A percentile compares a stretch with the other conserved stretches of the same genome.
Evolutionary conservation across 2,113 vertebrate genomes (phyloP).

Genomic region (Toxotes jaculatrix): DNA sequence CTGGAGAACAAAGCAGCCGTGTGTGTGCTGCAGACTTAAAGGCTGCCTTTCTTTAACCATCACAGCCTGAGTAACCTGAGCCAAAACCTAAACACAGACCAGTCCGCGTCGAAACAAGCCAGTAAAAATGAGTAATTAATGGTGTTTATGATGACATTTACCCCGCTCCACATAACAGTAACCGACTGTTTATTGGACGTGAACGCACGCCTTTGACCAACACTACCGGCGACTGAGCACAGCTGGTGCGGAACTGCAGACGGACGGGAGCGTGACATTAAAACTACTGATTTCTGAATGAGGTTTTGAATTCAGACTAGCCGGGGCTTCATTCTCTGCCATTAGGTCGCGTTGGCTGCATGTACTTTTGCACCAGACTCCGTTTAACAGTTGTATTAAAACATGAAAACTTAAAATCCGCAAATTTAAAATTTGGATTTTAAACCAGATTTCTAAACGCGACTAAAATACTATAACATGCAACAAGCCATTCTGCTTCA

Average conservation of each 20-base stretch:
- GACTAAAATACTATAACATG: not conserved
- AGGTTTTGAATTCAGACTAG: not conserved
- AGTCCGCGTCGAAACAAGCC: not conserved
- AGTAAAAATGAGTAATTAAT: not conserved
- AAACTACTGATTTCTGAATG: not conserved
- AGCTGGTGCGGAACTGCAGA: not conserved
- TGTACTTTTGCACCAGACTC: not conserved
- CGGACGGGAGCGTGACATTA: accelerated
- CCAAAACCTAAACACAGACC: not conserved
- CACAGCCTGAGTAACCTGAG: slow-evolving; percentile 38
- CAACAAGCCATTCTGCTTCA: not conserved
- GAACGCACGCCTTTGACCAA: not conserved
- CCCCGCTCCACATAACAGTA: not conserved
- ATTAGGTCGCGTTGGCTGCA: too few species aligned
- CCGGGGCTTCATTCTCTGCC: not conserved
- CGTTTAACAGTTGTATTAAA: too few species aligned
- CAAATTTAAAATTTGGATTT: too few species aligned
- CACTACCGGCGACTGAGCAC: not conserved
- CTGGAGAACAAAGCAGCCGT: slow-evolving; percentile 71
- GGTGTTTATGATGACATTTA: not conserved
- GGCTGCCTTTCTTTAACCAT: slow-evolving; percentile 48
- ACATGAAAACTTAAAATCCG: not conserved
- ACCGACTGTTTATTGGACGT: not conserved
- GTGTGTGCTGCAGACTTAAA: slow-evolving; percentile 52
- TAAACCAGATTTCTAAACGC: not conserved